Evolutionary conservation across 2,888 invertebrate species (phyloP).

Genomic region (Drosophila histrio): DNA sequence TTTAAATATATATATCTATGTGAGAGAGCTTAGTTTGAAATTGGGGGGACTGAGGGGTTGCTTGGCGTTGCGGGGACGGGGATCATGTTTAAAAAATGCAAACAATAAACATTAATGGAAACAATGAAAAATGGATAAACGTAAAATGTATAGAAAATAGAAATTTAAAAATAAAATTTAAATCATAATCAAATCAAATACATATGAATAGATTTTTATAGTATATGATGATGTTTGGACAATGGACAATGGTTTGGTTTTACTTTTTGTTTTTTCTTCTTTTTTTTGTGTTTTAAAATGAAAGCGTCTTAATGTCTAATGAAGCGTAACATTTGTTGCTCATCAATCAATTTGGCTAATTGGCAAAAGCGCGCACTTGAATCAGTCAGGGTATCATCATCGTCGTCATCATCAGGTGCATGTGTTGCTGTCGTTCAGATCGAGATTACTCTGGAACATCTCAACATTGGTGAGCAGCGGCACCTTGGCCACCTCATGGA

Average conservation of each 20-base stretch:
- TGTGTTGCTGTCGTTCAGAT: conserved; percentile 42
- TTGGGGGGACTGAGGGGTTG: too few species aligned
- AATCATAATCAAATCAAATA: conserved; percentile 24
- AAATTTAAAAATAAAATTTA: conserved; percentile 30
- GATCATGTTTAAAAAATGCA: conserved; percentile 7
- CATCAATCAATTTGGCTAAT: conserved; percentile 68
- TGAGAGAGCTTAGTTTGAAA: not conserved
- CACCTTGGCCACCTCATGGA: conserved; percentile 95
- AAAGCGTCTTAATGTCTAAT: conserved; percentile 58
- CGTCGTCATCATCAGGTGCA: conserved; percentile 30
- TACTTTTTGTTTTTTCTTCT: too few species aligned
- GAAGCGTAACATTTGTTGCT: conserved; percentile 69
- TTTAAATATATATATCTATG: conserved; percentile 21
- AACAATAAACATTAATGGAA: conserved; percentile 44
- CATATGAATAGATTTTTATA: conserved; percentile 18
- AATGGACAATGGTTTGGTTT: not conserved
- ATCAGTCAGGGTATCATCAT: not conserved
- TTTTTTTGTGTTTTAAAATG: conserved; percentile 7
- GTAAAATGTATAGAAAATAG: conserved; percentile 25
- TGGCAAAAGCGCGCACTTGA: conserved; percentile 4
- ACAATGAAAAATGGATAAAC: conserved; percentile 27
- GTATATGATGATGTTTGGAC: not conserved
- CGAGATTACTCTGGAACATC: conserved; percentile 77
- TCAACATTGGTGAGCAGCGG: conserved; percentile 85
- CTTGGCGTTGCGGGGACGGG: not conserved